Conservation (phyloP, 2,797 vertebrate genomes). For the Pygocentrus nattereri region DNA sequence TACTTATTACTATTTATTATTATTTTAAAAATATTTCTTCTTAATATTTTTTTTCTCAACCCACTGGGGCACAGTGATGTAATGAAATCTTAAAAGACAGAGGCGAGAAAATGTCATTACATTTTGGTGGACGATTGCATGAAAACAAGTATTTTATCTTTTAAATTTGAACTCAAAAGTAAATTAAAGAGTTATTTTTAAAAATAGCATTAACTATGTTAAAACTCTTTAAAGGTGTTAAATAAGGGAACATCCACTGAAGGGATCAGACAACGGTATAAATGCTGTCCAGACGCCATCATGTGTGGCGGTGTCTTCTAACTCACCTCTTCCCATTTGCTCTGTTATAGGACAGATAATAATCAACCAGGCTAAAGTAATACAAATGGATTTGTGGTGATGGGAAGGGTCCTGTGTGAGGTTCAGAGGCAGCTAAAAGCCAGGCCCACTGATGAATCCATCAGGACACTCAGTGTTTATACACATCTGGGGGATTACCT, state of each 20-base stretch:
- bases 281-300: constrained; percentile 42
- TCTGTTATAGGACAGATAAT: constrained; percentile 47
- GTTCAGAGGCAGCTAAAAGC: constrained; percentile 74
- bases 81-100: too few relatives aligned
- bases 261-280: constrained; percentile 45
- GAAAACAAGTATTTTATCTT: too few relatives aligned
- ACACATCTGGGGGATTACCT: constrained; percentile 74
- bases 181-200: too few relatives aligned
- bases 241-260: constrained; percentile 26
- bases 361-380: constrained; percentile 34
- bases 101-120: too few relatives aligned
- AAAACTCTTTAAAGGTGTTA: background rate
- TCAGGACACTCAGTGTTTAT: constrained; percentile 76
- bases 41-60: too few relatives aligned
- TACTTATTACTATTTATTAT: too few relatives aligned
- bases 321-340: constrained; percentile 32
- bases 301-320: constrained; percentile 20
- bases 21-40: too few relatives aligned
- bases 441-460: constrained; percentile 73
- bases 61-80: too few relatives aligned
- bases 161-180: too few relatives aligned
- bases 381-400: constrained; percentile 39
- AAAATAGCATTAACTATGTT: too few relatives aligned
- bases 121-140: too few relatives aligned
- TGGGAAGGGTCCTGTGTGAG: constrained; percentile 20